These are phyloP conservation scores for Lethenteron camtschaticum DNA, from an alignment of 2,113 vertebrate species.

Conservation along the genomic window DNA sequence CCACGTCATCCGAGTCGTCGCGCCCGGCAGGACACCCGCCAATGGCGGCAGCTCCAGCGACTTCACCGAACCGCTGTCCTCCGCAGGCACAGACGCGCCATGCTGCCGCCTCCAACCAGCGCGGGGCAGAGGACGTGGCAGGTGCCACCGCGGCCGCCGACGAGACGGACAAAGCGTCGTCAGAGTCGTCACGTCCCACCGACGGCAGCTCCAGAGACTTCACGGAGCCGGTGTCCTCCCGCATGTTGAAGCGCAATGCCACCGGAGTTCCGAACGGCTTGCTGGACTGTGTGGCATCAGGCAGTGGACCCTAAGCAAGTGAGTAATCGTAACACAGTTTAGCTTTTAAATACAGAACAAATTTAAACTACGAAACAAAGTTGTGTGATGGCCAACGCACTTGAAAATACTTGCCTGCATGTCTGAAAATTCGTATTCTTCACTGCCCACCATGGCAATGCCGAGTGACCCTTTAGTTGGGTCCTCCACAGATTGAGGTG, in stretches of 20 bases:
- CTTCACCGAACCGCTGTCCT: slow-evolving; percentile 81
- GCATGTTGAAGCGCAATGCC: not conserved
- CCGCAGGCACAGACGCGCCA: slow-evolving; percentile 12
- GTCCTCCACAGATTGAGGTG: no score
- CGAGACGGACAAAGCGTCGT: slow-evolving; percentile 70
- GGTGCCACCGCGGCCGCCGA: not conserved
- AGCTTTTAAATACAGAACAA: no score
- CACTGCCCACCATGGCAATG: no score
- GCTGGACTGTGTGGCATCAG: no score
- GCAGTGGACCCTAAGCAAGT: no score
- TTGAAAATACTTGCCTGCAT: no score
- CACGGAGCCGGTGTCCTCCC: slow-evolving; percentile 72
- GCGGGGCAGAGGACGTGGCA: not conserved
- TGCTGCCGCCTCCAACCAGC: not conserved
- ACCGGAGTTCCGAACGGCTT: no score
- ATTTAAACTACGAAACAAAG: no score
- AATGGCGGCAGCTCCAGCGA: slow-evolving; percentile 92
- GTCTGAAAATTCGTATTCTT: no score
- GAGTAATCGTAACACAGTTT: no score
- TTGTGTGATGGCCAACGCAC: no score
- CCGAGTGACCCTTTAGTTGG: no score
- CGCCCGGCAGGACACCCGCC: slow-evolving; percentile 81
- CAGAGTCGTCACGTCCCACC: slow-evolving; percentile 83
- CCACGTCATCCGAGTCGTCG: slow-evolving; percentile 84
- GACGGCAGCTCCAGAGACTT: slow-evolving; percentile 93